phyloP scores from a whole-genome alignment of 2,888 invertebrate genomes.

The Tubulanus polymorphus region DNA sequence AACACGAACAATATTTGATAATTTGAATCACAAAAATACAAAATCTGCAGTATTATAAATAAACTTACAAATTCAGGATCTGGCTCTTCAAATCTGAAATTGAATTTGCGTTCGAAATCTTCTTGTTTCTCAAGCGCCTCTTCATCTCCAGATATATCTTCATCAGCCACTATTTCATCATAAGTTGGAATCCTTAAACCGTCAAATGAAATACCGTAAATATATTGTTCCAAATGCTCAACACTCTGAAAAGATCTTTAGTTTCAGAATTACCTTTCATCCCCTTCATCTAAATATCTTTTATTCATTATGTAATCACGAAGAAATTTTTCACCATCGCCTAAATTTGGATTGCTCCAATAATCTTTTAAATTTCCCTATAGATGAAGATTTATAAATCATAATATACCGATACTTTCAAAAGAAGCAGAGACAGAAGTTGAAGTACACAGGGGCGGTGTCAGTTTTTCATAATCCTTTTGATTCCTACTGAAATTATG shows the following conservation, averaged over 20 bases:
- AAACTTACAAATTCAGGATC: conserved; percentile 71
- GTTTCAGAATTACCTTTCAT: conserved; percentile 28
- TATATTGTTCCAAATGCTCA: not conserved
- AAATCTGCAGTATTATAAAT: conserved; percentile 44
- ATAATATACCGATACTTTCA: not conserved
- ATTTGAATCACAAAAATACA: conserved; percentile 56
- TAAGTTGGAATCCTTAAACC: conserved; percentile 53
- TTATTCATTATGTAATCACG: conserved; percentile 89
- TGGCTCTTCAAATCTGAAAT: conserved; percentile 95
- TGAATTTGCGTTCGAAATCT: conserved; percentile 89
- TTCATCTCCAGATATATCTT: conserved; percentile 66
- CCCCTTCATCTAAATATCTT: conserved; percentile 57
- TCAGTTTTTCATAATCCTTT: too few species aligned
- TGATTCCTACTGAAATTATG: too few species aligned
- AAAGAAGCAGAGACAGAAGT: too few species aligned
- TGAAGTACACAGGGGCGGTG: too few species aligned
- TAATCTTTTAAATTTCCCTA: conserved; percentile 60
- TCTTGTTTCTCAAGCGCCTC: conserved; percentile 73
- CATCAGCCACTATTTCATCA: conserved; percentile 65
- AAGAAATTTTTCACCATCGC: conserved; percentile 81
- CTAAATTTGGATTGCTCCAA: conserved; percentile 79
- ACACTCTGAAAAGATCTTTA: conserved; percentile 1
- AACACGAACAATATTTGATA: conserved; percentile 23
- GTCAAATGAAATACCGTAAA: not conserved
- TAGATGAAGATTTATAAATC: conserved; percentile 4